A percentile compares a stretch with the other conserved stretches of the same genome.
Conservation (phyloP, 2,888 invertebrate genomes). For the Epinotia ramella region DNA sequence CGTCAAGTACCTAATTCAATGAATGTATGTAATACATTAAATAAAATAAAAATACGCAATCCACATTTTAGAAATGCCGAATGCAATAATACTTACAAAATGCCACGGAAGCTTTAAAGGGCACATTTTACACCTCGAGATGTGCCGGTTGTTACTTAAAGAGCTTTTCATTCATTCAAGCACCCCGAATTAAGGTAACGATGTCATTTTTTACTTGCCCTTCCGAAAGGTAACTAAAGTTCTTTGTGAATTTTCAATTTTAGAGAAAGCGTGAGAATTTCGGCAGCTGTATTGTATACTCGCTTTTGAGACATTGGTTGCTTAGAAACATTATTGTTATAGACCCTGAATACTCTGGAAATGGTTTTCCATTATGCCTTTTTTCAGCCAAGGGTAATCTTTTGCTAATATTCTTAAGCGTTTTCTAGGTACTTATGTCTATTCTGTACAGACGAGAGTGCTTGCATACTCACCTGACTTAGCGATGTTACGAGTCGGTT, state of each 20-base stretch:
- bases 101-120: not conserved
- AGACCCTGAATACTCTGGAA: no score
- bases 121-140: not conserved
- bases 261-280: conserved; percentile 1
- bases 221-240: conserved; percentile 13
- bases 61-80: not conserved
- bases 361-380: no score
- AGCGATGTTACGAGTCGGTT: no score
- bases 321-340: not conserved
- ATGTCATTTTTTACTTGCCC: conserved; percentile 9
- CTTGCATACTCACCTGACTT: no score
- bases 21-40: not conserved
- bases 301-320: conserved; percentile 3
- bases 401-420: no score
- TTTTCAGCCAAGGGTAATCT: no score
- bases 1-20: not conserved
- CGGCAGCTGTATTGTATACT: conserved; percentile 1
- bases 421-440: no score
- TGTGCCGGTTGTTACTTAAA: not conserved
- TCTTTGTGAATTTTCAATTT: conserved; percentile 25
- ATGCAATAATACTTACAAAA: not conserved
- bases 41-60: no score
- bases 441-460: no score
- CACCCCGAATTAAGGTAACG: conserved; percentile 21
- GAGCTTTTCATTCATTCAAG: conserved; percentile 6